Percentiles rank a stretch among this genome's conserved stretches.
Conservation (phyloP, 2,888 invertebrate genomes). For the Leucophora obtusa region DNA sequence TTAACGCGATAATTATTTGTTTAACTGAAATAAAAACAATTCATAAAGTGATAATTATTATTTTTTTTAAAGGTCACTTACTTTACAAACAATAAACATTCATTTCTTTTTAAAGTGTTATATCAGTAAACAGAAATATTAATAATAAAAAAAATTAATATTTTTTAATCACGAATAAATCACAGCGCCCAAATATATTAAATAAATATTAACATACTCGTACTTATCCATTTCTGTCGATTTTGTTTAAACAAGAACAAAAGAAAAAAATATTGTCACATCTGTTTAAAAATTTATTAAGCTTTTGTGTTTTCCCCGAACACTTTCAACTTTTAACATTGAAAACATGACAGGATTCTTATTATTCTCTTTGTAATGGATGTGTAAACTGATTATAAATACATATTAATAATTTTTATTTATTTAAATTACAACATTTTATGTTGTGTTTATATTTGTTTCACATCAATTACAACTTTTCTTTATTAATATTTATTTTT, state of each 20-base stretch:
- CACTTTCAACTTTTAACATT: conserved; percentile 9
- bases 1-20: not conserved
- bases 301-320: not conserved
- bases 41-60: conserved; percentile 47
- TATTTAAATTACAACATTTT: not conserved
- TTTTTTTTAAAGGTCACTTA: conserved; percentile 52
- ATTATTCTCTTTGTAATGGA: not conserved
- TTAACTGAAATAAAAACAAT: not conserved
- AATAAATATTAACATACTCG: conserved; percentile 1
- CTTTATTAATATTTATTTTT: not conserved
- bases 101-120: not conserved
- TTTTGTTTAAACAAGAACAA: conserved; percentile 7
- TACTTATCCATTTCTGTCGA: not conserved
- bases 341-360: not conserved
- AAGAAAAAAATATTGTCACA: not conserved
- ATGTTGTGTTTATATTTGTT: not conserved
- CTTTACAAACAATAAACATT: conserved; percentile 34
- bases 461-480: not conserved
- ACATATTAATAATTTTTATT: not conserved
- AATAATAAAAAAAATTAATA: conserved; percentile 6
- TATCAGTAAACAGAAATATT: too few relatives aligned
- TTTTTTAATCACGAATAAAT: conserved; percentile 22
- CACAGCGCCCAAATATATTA: conserved; percentile 7
- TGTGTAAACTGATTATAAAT: not conserved
- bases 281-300: not conserved